phyloP scores from a whole-genome alignment of 2,113 vertebrate species.

The Psettodes erumei region DNA sequence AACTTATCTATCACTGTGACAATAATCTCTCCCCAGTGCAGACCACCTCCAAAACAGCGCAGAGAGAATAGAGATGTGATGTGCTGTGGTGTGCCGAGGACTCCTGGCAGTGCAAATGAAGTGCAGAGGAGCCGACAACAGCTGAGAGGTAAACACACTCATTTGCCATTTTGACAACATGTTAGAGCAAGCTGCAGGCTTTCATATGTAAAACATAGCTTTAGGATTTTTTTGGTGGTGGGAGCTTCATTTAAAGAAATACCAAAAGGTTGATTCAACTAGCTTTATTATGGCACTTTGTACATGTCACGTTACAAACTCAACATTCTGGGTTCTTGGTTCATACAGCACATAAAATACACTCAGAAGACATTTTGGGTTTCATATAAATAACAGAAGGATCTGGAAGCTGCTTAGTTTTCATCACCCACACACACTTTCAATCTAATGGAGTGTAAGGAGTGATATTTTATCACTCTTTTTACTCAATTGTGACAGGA shows the following conservation, averaged over 20 bases:
- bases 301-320: slow-evolving; percentile 76
- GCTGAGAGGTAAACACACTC: slow-evolving; percentile 13
- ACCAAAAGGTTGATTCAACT: slow-evolving; percentile 36
- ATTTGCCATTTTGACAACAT: slow-evolving; percentile 3
- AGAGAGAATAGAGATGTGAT: background rate
- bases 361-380: slow-evolving; percentile 29
- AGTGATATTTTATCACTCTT: too few species aligned
- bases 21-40: slow-evolving; percentile 16
- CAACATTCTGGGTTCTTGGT: slow-evolving; percentile 59
- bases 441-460: background rate
- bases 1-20: slow-evolving; percentile 17
- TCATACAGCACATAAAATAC: slow-evolving; percentile 57
- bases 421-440: background rate
- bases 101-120: slow-evolving; percentile 1
- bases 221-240: too few species aligned
- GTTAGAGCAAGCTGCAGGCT: background rate
- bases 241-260: background rate
- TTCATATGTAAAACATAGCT: background rate
- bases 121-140: background rate
- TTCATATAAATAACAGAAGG: background rate
- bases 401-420: slow-evolving; percentile 12
- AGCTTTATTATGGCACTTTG: slow-evolving; percentile 82
- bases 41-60: background rate
- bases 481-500: background rate
- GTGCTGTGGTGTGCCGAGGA: slow-evolving; percentile 15